Percentiles rank a stretch among this genome's conserved stretches.
Conservation (phyloP, 2,797 vertebrate species). For the Danio aesculapii region DNA sequence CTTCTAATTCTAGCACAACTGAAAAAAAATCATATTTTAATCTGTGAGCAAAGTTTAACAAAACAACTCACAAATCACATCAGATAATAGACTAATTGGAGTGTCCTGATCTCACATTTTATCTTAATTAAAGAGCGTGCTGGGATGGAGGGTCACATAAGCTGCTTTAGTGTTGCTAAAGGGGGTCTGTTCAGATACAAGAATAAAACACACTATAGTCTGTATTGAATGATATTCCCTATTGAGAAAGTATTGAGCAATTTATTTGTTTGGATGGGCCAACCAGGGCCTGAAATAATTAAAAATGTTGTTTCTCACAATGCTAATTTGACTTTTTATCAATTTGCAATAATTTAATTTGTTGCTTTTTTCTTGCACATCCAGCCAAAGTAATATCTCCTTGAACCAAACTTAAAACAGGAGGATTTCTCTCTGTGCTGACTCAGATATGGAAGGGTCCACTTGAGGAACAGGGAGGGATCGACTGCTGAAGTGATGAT, state of each 20-base stretch:
- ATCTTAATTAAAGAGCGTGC: conserved; percentile 64
- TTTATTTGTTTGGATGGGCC: no score
- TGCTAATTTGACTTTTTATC: not conserved
- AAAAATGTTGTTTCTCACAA: not conserved
- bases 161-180: conserved; percentile 62
- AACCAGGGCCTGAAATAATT: not conserved
- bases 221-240: conserved; percentile 13
- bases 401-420: conserved; percentile 58
- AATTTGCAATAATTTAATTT: conserved; percentile 1
- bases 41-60: not conserved
- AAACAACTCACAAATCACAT: not conserved
- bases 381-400: conserved; percentile 68
- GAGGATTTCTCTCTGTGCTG: conserved; percentile 45
- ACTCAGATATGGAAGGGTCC: conserved; percentile 41
- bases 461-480: conserved; percentile 11
- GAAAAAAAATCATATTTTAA: not conserved
- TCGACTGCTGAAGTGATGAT: conserved; percentile 7
- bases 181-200: conserved; percentile 37
- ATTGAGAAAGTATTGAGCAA: not conserved
- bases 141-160: conserved; percentile 58
- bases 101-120: conserved; percentile 63
- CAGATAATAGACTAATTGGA: not conserved
- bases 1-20: not conserved
- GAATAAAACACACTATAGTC: conserved; percentile 58
- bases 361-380: conserved; percentile 15